Evolutionary conservation across 2,888 invertebrate species (phyloP).

Genomic region (Sthenelais limicola): DNA sequence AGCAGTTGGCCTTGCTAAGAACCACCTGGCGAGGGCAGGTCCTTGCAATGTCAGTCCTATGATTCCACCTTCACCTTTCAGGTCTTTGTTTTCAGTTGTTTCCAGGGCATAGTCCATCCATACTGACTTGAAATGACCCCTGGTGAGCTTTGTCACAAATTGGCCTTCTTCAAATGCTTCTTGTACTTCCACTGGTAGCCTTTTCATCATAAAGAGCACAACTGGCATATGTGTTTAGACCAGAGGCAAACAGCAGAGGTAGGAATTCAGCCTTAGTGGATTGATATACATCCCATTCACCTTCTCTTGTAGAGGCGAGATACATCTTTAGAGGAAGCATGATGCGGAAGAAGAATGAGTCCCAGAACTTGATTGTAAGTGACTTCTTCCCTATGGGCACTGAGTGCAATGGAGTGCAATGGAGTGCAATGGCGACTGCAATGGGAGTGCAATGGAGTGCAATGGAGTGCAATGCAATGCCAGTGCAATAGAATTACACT

Average conservation of each 20-base stretch:
- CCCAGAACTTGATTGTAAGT: background rate
- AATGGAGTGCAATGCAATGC: too few species aligned
- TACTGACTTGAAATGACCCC: constrained; percentile 7
- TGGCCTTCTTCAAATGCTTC: background rate
- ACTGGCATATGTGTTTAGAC: constrained; percentile 15
- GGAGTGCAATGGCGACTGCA: too few species aligned
- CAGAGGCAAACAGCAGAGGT: constrained; percentile 22
- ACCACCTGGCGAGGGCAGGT: constrained; percentile 1
- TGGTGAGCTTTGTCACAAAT: constrained; percentile 6
- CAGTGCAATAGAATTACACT: too few species aligned
- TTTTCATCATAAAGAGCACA: constrained; percentile 1
- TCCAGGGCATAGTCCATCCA: constrained; percentile 32
- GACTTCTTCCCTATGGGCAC: background rate
- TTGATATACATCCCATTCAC: too few species aligned
- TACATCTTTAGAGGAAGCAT: background rate
- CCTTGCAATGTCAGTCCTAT: constrained; percentile 20
- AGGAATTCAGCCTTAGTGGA: constrained; percentile 10
- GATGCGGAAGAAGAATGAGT: background rate
- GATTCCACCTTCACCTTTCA: constrained; percentile 24
- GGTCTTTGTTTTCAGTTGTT: constrained; percentile 11
- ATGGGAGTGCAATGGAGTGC: too few species aligned
- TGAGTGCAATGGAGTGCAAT: too few species aligned
- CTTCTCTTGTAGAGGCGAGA: background rate
- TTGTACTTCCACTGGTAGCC: background rate
- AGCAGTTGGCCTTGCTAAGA: constrained; percentile 7